Base-by-base conservation (phyloP, 2,888 invertebrate genomes). In the Pinctada fucata region DNA sequence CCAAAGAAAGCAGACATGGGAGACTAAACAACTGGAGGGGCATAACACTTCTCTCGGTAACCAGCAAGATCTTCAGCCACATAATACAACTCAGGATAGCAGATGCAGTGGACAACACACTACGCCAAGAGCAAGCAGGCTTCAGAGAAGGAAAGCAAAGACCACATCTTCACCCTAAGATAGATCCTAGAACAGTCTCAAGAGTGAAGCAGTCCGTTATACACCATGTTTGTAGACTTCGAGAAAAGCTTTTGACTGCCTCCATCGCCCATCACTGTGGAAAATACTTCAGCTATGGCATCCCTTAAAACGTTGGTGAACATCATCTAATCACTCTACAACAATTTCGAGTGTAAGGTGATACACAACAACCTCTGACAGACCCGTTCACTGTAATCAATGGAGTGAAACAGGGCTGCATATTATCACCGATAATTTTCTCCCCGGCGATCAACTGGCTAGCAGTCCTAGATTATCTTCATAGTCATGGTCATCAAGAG, bases 211-310 rank as follows among this genome's bases (percentile, higher is more conserved):
- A 3, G 45, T 6, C 49, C 76, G 47, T 16, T 79, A 4, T 81
- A 76, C 47, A 45, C 70, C 47, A 77, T 67, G 47, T 81, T 72
- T 64, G 51, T 79, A 47, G 72, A 81, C 72, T 78, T 75, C 66
- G 69, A 71, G 64, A n/a, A 75, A 78, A 47, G 70, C 73, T 3
- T 77, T 77, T 10, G 31, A 77, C 51, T 75, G 71, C 31, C 4
- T 79, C n/a, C 48, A 77, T 31, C 72, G 50, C 13, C 52, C 45
- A 3, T 58, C 69, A 47, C 31, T 66, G 2, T 63, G 58, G 68
- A 69, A 71, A 66, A 78, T 80, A 13, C 65, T 72, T n/a, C 51
- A 52, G 1, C 31, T 65, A 70, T 71, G 75, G 75, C 10, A 78
- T 80, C 52, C 78, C 65, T 6, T 31, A 72, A 16, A 74, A 72